Evolutionary conservation across 2,797 vertebrate genomes (phyloP), one percentile per base, ranked within the genome.

Genomic region (Siniperca obscura): DNA sequence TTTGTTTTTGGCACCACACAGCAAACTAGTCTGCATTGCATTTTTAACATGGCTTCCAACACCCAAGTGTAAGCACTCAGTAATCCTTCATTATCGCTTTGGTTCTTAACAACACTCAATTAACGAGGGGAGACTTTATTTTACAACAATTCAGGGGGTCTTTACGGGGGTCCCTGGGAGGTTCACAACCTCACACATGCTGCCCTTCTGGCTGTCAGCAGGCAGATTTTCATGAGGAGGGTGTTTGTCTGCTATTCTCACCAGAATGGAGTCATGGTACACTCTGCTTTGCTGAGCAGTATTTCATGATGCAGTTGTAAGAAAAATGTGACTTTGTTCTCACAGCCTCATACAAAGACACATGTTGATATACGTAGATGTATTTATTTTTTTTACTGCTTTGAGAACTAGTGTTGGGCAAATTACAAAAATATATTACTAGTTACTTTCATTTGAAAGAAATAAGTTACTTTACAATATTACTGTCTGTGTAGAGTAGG

Each of bases 61-160:
- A 85, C 84, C 82, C 81, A 65, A 89, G 86, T 72, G 82, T 65
- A 80, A 86, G 87, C 73, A 79, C 56, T 90, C 73, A 76, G 74
- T 91, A 90, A 90, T 90, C 86, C 81, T 84, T 91, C 85, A 92
- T 91, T 92, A 89, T 90, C 70, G 46, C 78, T 81, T 85, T 82
- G 66, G 68, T 89, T 84, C 82, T 79, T 82, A 81, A 90, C 81
- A 84, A 84, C 85, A 89, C 76, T 85, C 82, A 86, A 86, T 92
- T 92, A 90, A 90, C 64, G 34, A 80, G 74, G 64, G 82, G 74
- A 86, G 76, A 80, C 76, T 77, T 86, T 78, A 89, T 85, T 89
- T 90, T 74, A 90, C 81, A 84, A 60, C 48, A 83, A 70, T 84
- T 91, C 70, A 81, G 74, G 82, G 74, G 79, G 83, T 85, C 85